Base-by-base conservation (phyloP, 2,113 vertebrate genomes). In the Lasiurus cinereus region DNA sequence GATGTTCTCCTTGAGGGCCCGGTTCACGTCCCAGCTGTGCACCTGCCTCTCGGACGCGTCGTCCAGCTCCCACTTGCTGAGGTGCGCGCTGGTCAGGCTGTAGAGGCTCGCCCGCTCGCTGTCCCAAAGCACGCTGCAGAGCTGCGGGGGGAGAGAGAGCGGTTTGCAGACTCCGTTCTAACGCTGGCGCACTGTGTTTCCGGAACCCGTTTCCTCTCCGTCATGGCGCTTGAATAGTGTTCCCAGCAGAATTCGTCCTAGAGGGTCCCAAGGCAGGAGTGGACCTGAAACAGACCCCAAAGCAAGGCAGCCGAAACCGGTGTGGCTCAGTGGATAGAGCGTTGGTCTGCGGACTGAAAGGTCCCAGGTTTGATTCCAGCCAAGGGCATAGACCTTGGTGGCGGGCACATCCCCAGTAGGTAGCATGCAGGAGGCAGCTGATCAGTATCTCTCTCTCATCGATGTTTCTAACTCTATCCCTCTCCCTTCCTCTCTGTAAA, bases 31-130 rank as follows among this genome's bases (percentile, higher is more conserved):
- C 99, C 99, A 99, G 96, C 97, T 99, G 91, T 99, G 91, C 70
- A 98, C 95, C 43, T 99, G 99, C 77, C 98, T 98, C 94, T 99
- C 99, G 14, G 98, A 98, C 59, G 88, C 97, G 93, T 99, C 99
- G 27, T 99, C 99, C 91, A 99, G 95, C 97, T 99, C 99, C 99
- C 99, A 99, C 85, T 99, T 99, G 88, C 97, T 98, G 69, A 99
- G 97, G 56, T 95, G 99, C 85, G 98, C 98, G 83, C 97, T 99
- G 64, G 99, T 99, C 72, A 99, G 98, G 8, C 99, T 98, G 94
- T 99, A 99, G 89, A 99, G 99, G 54, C 96, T 98, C 33, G 98
- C 97, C 31, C 88, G 94, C n/a, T 98, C 97, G 56, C 93, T 97
- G 95, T 98, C 98, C 99, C 99, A 99, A 80, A 99, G 97, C 96